phyloP scores from a whole-genome alignment of 2,113 vertebrate species.

The Erythrolamprus reginae region DNA sequence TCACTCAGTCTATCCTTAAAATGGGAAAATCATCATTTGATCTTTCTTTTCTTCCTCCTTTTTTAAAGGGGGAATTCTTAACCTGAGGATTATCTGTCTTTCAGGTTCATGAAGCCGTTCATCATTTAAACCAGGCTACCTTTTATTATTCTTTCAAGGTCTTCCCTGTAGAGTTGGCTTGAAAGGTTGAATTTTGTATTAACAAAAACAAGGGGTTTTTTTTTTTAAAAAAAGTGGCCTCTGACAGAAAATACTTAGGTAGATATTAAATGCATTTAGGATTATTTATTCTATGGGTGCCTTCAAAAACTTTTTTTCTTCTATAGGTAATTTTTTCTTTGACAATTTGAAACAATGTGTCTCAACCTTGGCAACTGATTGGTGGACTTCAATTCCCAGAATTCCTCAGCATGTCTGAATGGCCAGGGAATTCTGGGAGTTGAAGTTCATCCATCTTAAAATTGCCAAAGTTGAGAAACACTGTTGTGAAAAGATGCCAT shows the following conservation, averaged over 20 bases:
- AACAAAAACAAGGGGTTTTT: not conserved
- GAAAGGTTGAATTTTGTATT: not conserved
- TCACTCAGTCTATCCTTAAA: not conserved
- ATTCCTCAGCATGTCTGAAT: too few relatives aligned
- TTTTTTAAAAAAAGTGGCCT: not conserved
- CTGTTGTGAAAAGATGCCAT: too few relatives aligned
- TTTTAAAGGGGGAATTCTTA: not conserved
- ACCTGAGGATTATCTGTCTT: not conserved
- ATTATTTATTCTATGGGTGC: too few relatives aligned
- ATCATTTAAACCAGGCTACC: not conserved
- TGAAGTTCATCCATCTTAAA: too few relatives aligned
- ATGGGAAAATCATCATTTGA: not conserved
- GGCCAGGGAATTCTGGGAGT: too few relatives aligned
- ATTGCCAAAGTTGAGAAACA: too few relatives aligned
- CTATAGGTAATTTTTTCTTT: too few relatives aligned
- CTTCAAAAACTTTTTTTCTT: too few relatives aligned
- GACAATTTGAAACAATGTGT: too few relatives aligned
- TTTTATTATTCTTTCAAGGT: not conserved
- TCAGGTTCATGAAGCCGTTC: not conserved
- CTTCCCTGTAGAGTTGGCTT: not conserved
- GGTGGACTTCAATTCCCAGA: too few relatives aligned
- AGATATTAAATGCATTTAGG: too few relatives aligned
- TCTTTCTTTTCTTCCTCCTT: not conserved
- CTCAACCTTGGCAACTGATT: too few relatives aligned
- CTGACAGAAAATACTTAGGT: not conserved